These are phyloP conservation scores for Ischnus inquisitorius DNA, from an alignment of 2,888 invertebrate species.

Conservation along the genomic window DNA sequence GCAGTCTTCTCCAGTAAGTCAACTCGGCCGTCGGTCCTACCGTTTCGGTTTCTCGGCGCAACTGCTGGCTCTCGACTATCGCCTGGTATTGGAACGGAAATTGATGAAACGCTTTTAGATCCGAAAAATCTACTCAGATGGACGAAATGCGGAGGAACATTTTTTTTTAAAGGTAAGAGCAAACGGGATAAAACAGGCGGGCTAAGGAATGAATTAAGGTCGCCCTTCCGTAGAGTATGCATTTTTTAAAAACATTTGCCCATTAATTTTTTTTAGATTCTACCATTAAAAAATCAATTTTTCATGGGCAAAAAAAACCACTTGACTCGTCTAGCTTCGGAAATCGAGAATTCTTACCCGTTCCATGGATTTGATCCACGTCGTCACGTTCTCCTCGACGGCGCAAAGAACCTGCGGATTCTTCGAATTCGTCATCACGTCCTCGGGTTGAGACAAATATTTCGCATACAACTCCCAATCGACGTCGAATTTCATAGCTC, in stretches of 20 bases:
- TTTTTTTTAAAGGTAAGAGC: too few relatives aligned
- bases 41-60: constrained; percentile 92
- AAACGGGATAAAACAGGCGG: too few relatives aligned
- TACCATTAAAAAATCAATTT: not conserved
- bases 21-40: constrained; percentile 94
- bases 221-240: too few relatives aligned
- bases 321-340: not conserved
- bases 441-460: constrained; percentile 87
- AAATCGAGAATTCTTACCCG: constrained; percentile 86
- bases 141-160: not conserved
- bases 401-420: constrained; percentile 88
- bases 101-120: too few relatives aligned
- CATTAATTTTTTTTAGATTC: too few relatives aligned
- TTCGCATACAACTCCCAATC: constrained; percentile 87
- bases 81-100: constrained; percentile 85
- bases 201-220: too few relatives aligned
- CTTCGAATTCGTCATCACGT: constrained; percentile 88
- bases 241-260: too few relatives aligned
- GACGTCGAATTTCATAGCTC: constrained; percentile 88
- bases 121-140: not conserved
- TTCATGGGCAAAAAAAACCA: not conserved
- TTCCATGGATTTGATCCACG: constrained; percentile 91
- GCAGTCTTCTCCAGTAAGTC: constrained; percentile 92
- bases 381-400: constrained; percentile 89
- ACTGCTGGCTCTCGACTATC: constrained; percentile 92